A percentile compares a stretch with the other conserved stretches of the same genome.
phyloP scores from a whole-genome alignment of 2,888 invertebrate species.

The Mesorhabditis sp. region DNA sequence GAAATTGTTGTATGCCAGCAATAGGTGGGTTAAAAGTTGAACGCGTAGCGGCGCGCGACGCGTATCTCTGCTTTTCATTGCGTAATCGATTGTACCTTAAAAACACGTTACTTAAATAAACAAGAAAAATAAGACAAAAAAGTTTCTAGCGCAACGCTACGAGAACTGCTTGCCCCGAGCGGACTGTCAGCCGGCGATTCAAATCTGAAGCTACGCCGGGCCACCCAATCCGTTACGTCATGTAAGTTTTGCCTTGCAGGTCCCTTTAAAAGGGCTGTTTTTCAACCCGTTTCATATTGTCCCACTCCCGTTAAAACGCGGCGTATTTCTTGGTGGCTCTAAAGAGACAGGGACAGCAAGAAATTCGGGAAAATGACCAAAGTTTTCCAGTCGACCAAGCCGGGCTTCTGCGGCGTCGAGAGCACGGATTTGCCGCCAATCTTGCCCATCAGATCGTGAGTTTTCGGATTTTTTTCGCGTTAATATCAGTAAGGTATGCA shows the following conservation, averaged over 20 bases:
- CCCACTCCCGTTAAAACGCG: too few relatives aligned
- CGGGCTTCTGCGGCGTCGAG: neutral
- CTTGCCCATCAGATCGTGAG: constrained; percentile 34
- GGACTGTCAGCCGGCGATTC: constrained; percentile 16
- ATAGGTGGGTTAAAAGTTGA: constrained; percentile 9
- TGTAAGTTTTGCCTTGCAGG: neutral
- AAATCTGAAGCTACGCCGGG: constrained; percentile 23
- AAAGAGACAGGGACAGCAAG: too few relatives aligned
- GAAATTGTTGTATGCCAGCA: constrained; percentile 17
- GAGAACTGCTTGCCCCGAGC: constrained; percentile 20
- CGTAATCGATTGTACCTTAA: too few relatives aligned
- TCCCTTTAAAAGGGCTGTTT: neutral
- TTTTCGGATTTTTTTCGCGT: too few relatives aligned
- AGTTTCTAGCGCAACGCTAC: neutral
- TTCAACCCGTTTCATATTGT: too few relatives aligned
- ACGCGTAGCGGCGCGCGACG: too few relatives aligned
- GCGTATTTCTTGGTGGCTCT: too few relatives aligned
- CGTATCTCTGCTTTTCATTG: too few relatives aligned
- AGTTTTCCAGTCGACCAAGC: neutral
- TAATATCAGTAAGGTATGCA: too few relatives aligned
- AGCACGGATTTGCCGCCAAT: constrained; percentile 28
- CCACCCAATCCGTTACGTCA: constrained; percentile 25
- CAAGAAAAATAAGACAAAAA: too few relatives aligned
- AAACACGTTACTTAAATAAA: too few relatives aligned
- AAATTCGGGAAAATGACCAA: too few relatives aligned